These are phyloP conservation scores for Triplophysa dalaica DNA, from an alignment of 2,113 vertebrate species.

Conservation along the genomic window DNA sequence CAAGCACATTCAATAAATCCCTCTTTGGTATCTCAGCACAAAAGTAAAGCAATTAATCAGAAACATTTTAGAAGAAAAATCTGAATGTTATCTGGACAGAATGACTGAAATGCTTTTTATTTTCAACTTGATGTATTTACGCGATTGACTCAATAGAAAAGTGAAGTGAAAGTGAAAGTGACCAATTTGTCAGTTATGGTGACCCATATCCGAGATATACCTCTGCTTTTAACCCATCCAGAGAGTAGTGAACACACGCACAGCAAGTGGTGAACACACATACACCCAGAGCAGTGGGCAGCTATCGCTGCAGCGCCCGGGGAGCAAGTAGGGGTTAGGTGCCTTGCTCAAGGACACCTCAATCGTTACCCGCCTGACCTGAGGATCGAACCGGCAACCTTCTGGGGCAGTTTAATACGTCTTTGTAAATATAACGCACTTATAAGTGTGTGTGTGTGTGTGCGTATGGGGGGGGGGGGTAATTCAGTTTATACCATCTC, in stretches of 20 bases:
- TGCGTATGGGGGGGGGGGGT: neutral
- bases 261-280: no score
- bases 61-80: constrained; percentile 6
- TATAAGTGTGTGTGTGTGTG: neutral
- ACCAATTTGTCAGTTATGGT: no score
- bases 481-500: constrained; percentile 15
- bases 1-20: constrained; percentile 60
- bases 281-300: no score
- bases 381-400: no score
- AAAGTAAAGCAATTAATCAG: constrained; percentile 61
- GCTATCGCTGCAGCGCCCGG: no score
- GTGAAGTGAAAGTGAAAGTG: no score
- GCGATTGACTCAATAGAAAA: neutral
- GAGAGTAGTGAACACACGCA: no score
- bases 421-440: constrained; percentile 19
- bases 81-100: neutral
- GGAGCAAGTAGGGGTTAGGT: no score
- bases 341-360: no score
- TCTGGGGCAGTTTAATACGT: neutral
- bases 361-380: no score
- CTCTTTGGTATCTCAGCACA: constrained; percentile 64
- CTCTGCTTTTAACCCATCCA: no score
- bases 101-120: neutral
- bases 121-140: constrained; percentile 6
- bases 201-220: no score